Base-by-base conservation (phyloP, 2,888 invertebrate species). In the Cryptocephalus primarius region DNA sequence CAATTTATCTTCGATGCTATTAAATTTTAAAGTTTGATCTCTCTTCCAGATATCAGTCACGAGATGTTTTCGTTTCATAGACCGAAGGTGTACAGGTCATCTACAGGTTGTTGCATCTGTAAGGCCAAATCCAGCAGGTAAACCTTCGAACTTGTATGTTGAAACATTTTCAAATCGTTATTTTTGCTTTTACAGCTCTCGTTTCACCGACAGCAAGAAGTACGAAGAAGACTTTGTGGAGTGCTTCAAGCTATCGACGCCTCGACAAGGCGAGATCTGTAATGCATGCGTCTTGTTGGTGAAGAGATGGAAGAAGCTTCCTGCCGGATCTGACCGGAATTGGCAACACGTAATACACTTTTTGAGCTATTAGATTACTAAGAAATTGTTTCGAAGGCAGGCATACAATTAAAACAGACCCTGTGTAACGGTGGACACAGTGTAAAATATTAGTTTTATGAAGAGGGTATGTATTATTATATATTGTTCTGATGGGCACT, bases 41-140 rank as follows among this genome's bases (percentile, higher is more conserved):
- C 8, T 11, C 32, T 31, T 9, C 42, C 32, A 12, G 42, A 12
- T 38, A 32, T 9, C n/a, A 13, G 38, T 22, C 45, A 52, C 61
- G 71, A 65, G 62, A 88, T 88, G 88, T 88, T 87, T 73, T 85
- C 85, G 68, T 88, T 88, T 70, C 88, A 88, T 70, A 86, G 85
- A 69, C 88, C 88, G 53, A 85, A 87, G 74, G 88, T 88, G 51
- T 89, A 88, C 67, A 78, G 86, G 57, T 86, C 85, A 45, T 75
- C 83, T 45, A 83, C 83, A 56, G 89, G 89, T 43, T 89, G 89
- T 69, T 89, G 88, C 69, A 89, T 89, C 60, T 89, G 88, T 68
- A 82, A 85, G 67, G 88, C 88, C 40, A 89, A 89, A 71, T 88
- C 88, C 31, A 84, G 84, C 77, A 84, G 81, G 81, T 81, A 71